phyloP scores from a whole-genome alignment of 2,113 vertebrate species.

The Fregata magnificens region DNA sequence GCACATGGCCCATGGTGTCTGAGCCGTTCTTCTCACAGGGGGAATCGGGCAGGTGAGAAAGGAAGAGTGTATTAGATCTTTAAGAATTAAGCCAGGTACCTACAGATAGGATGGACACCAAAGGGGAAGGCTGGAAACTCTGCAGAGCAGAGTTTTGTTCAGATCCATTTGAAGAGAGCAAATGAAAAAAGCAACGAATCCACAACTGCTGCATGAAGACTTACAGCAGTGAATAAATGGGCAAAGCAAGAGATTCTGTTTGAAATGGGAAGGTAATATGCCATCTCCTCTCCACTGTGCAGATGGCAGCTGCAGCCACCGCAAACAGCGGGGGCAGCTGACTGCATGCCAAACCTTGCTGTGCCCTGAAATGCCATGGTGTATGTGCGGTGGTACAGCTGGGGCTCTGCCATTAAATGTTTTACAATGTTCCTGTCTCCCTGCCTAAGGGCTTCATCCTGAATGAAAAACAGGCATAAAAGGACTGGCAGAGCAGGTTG shows the following conservation, averaged over 20 bases:
- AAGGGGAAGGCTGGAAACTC: background rate
- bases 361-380: background rate
- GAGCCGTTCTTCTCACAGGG: background rate
- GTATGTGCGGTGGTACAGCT: too few species aligned
- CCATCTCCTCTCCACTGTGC: background rate
- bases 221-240: background rate
- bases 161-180: background rate
- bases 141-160: background rate
- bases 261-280: background rate
- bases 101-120: background rate
- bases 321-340: background rate
- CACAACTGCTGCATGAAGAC: background rate
- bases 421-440: background rate
- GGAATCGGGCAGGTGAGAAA: background rate
- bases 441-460: background rate
- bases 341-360: background rate
- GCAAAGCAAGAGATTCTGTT: background rate
- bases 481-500: background rate
- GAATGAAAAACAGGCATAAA: background rate
- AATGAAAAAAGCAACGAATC: background rate
- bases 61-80: background rate
- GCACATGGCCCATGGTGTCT: background rate
- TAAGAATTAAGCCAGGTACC: background rate
- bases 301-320: background rate
- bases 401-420: background rate